phyloP scores from a whole-genome alignment of 2,113 vertebrate species.

The Burhinus oedicnemus region DNA sequence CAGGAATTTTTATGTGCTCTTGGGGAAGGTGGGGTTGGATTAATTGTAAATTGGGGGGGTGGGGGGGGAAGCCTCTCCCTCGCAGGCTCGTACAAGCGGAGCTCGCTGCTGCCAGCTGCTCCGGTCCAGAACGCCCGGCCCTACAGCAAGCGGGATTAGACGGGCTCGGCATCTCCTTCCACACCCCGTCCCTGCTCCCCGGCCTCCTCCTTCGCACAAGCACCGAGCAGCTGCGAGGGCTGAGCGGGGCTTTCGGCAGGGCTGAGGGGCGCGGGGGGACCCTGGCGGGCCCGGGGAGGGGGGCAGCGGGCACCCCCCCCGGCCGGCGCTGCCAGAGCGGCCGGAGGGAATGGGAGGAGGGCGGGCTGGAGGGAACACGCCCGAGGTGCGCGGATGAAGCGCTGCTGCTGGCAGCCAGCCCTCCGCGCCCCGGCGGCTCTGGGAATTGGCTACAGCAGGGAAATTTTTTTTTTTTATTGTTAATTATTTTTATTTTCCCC shows the following conservation, averaged over 20 bases:
- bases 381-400: neutral
- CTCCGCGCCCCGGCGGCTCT: neutral
- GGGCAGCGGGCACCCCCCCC: neutral
- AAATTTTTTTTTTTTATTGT: neutral
- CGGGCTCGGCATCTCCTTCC: neutral
- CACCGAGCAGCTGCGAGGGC: neutral
- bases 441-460: neutral
- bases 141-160: neutral
- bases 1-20: slow-evolving; percentile 46
- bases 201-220: neutral
- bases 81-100: neutral
- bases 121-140: neutral
- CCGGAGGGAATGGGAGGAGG: neutral
- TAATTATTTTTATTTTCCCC: neutral
- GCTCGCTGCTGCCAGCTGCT: neutral
- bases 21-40: slow-evolving; percentile 56
- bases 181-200: neutral
- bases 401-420: neutral
- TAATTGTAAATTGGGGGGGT: neutral
- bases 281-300: neutral
- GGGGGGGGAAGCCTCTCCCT: neutral
- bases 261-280: neutral
- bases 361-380: neutral
- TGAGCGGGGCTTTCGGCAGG: neutral
- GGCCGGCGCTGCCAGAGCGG: neutral